Conservation (phyloP, 2,113 vertebrate species). For the Mastomys natalensis region DNA sequence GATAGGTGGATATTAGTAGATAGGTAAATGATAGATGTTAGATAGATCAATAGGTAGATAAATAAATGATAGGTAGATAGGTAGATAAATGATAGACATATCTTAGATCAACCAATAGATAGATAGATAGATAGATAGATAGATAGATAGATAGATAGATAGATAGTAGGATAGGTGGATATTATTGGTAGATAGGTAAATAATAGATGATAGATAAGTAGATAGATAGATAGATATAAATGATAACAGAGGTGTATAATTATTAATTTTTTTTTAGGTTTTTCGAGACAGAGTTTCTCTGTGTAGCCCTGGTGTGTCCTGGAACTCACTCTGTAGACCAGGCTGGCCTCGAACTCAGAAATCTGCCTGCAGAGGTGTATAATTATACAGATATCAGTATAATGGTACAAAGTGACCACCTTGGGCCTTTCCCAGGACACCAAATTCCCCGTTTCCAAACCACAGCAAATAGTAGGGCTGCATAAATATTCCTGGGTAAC, state of each 20-base stretch:
- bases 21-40: too few relatives aligned
- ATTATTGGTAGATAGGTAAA: too few relatives aligned
- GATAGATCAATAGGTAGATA: too few relatives aligned
- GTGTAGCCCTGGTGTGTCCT: too few relatives aligned
- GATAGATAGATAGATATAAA: background rate
- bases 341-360: too few relatives aligned
- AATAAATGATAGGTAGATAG: too few relatives aligned
- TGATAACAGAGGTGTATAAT: background rate
- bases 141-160: background rate
- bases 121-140: background rate
- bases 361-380: background rate
- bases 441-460: background rate
- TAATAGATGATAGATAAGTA: background rate
- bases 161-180: too few relatives aligned
- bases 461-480: background rate
- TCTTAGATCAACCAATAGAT: background rate
- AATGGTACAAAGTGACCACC: background rate
- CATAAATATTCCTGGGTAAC: background rate
- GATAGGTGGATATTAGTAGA: too few relatives aligned
- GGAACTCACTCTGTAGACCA: too few relatives aligned
- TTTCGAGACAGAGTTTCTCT: too few relatives aligned
- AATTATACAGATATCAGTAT: background rate
- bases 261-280: too few relatives aligned
- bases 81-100: background rate
- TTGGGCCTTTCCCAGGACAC: background rate